Evolutionary conservation across 1,140 invertebrate species (phyloP).

Genomic region (Bombyx mandarina): DNA sequence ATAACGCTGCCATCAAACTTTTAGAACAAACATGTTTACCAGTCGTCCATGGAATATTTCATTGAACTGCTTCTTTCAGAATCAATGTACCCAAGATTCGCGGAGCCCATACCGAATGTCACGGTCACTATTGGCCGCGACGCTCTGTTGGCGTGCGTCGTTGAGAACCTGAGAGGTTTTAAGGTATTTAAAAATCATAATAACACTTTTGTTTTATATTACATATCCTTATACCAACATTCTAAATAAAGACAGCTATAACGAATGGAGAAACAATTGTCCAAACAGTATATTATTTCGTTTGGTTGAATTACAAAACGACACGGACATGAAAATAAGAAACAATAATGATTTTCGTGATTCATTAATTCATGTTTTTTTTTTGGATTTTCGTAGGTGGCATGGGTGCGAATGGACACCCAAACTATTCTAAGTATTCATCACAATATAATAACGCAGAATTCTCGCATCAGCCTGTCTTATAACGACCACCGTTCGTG

Average conservation of each 20-base stretch:
- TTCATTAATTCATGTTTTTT: too few relatives aligned
- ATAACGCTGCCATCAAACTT: conserved; percentile 18
- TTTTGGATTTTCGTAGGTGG: conserved; percentile 75
- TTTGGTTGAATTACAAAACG: too few relatives aligned
- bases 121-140: conserved; percentile 92
- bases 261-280: too few relatives aligned
- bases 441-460: conserved; percentile 88
- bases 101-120: conserved; percentile 93
- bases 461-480: conserved; percentile 85
- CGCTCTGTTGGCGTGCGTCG: conserved; percentile 91
- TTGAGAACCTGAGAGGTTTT: conserved; percentile 91
- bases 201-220: too few relatives aligned
- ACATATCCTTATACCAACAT: too few relatives aligned
- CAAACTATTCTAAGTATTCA: conserved; percentile 93
- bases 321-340: too few relatives aligned
- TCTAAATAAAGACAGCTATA: too few relatives aligned
- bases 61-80: conserved; percentile 52
- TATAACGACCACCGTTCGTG: conserved; percentile 91
- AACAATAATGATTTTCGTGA: too few relatives aligned
- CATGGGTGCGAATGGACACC: conserved; percentile 92
- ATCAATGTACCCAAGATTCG: conserved; percentile 82
- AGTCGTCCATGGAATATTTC: conserved; percentile 5
- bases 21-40: conserved; percentile 35
- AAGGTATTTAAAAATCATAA: conserved; percentile 76
- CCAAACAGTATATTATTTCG: too few relatives aligned